Percentiles rank a stretch among this genome's conserved stretches.
phyloP scores from a whole-genome alignment of 2,888 invertebrate species.

The Tuberolachnus salignus region DNA sequence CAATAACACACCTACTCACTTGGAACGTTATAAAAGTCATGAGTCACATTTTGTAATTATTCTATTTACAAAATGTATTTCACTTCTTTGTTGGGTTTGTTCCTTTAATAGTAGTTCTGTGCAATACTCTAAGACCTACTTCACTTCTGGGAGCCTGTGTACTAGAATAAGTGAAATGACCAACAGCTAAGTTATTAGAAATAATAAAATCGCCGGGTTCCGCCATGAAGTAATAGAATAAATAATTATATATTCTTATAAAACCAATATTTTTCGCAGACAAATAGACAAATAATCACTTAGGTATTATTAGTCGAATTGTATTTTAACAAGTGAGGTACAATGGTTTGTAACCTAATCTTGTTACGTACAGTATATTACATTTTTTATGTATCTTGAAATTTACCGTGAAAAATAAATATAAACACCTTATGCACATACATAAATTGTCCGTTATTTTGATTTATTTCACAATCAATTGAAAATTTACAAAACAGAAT shows the following conservation, averaged over 20 bases:
- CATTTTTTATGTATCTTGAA: neutral
- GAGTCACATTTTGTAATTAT: too few relatives aligned
- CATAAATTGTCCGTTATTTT: conserved; percentile 59
- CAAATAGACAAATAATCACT: too few relatives aligned
- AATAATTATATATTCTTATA: neutral
- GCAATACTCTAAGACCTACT: conserved; percentile 60
- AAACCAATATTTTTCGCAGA: too few relatives aligned
- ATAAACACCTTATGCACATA: conserved; percentile 60
- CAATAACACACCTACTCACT: too few relatives aligned
- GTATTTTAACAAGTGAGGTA: too few relatives aligned
- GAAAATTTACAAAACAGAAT: too few relatives aligned
- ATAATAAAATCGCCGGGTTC: conserved; percentile 61
- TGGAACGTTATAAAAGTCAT: neutral
- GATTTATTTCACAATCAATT: conserved; percentile 60
- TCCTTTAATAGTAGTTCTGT: conserved; percentile 61
- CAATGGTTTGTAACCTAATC: too few relatives aligned
- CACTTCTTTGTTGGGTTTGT: conserved; percentile 58
- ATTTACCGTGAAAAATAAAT: too few relatives aligned
- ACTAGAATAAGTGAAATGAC: conserved; percentile 60
- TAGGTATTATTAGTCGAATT: too few relatives aligned
- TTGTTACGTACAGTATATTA: too few relatives aligned
- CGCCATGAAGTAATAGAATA: conserved; percentile 59
- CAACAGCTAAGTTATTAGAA: conserved; percentile 61
- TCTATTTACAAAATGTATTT: conserved; percentile 57
- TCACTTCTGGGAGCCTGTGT: conserved; percentile 59